Evolutionary conservation across 2,113 vertebrate genomes (phyloP).

Genomic region (Tragelaphus scriptus): DNA sequence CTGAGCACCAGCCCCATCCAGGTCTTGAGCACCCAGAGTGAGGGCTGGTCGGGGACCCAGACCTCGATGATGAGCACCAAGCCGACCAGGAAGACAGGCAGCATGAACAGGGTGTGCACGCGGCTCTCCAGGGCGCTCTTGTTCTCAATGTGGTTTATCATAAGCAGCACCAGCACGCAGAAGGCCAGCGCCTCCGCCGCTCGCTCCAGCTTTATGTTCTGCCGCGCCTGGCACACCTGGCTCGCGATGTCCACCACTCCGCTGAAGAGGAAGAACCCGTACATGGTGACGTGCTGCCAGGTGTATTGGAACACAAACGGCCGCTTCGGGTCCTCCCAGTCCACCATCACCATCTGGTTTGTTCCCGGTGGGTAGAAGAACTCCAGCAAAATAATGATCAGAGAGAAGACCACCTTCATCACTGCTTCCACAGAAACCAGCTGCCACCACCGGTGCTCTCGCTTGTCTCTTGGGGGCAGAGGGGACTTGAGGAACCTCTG

Average conservation of each 20-base stretch:
- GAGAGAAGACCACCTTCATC: fast-evolving
- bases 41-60: conserved; percentile 41
- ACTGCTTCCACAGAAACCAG: not conserved
- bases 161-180: not conserved
- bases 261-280: not conserved
- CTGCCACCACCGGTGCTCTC: not conserved
- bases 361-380: not conserved
- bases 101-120: not conserved
- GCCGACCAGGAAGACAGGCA: not conserved
- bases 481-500: not conserved
- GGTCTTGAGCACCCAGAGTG: conserved; percentile 34
- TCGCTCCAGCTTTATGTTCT: not conserved
- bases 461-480: not conserved
- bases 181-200: not conserved
- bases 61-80: not conserved
- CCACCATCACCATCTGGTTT: not conserved
- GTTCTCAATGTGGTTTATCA: not conserved
- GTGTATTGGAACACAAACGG: not conserved
- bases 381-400: fast-evolving
- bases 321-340: conserved; percentile 3
- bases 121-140: not conserved
- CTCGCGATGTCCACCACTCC: conserved; percentile 8
- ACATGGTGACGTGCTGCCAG: conserved; percentile 45
- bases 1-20: conserved; percentile 35
- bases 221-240: fast-evolving